Evolutionary conservation across 2,888 invertebrate species (phyloP), one percentile per base, ranked within the genome.

Genomic region (Rhamphomyia laevipes): DNA sequence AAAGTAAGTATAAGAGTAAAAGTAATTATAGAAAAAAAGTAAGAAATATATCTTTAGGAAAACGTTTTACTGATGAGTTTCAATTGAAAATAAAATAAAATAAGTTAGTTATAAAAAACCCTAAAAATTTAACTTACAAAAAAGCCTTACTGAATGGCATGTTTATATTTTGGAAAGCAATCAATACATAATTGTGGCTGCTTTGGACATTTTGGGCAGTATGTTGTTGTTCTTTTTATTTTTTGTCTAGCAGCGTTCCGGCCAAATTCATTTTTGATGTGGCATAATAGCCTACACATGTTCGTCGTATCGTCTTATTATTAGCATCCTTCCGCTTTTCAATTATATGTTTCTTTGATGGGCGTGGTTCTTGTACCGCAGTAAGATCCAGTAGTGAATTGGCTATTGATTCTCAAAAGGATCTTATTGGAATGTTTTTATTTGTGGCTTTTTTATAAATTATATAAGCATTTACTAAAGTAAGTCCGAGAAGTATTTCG

Each of bases 161-260:
- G 23, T 9, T 27, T 27, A 46, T 41, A 46, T 46, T 46, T 46
- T 33, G 46, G 41, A 41, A 46, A 47, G 42, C 47, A 42, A 35
- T 47, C 33, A 23, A 47, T 38, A 43, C 47, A 47, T 43, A 47
- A 43, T 47, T 47, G 47, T 38, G 47, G 47, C 38, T 47, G 42
- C 42, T 42, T 47, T 21, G 47, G 33, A 43, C 42, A 31, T 47
- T 43, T 31, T 42, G 42, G 47, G 43, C 47, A 47, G 41, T 47
- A 47, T 18, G 47, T 47, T 40, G 30, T 47, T 33, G 47, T 47
- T 35, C 42, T 47, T 31, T 47, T 42, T 47, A 47, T 23, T 41
- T 23, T 41, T 18, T 47, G 41, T 47, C 47, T 47, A 23, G 47
- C 42, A 35, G 47, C 43, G 13, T 42, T 35, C 42, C 47, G 41